These are phyloP conservation scores for Pungitius pungitius DNA, from an alignment of 2,113 vertebrate genomes.

Conservation along the genomic window DNA sequence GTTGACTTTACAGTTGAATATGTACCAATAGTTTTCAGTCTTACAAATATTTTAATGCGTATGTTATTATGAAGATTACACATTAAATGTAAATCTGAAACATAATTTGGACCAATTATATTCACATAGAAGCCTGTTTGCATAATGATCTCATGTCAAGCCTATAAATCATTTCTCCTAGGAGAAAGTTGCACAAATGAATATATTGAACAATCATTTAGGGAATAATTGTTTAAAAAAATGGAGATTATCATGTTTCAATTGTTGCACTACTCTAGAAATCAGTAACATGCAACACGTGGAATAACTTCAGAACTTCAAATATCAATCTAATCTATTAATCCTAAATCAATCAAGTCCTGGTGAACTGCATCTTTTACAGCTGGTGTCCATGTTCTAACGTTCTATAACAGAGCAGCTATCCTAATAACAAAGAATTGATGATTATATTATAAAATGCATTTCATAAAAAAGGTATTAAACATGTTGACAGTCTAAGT, in stretches of 20 bases:
- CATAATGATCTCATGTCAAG: slow-evolving; percentile 16
- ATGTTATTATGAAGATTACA: not conserved
- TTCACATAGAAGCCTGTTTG: slow-evolving; percentile 6
- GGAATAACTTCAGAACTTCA: not conserved
- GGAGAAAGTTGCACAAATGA: not conserved
- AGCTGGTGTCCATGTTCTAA: slow-evolving; percentile 22
- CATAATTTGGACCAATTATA: not conserved
- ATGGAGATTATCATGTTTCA: not conserved
- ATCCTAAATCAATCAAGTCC: not conserved
- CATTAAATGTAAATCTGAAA: slow-evolving; percentile 35
- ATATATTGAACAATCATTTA: slow-evolving; percentile 1
- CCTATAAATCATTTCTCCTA: not conserved
- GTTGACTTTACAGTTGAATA: not conserved
- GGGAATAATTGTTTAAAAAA: slow-evolving; percentile 2
- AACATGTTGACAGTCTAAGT: slow-evolving; percentile 35
- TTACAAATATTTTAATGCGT: not conserved
- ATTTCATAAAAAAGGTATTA: slow-evolving; percentile 32
- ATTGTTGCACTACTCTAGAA: slow-evolving; percentile 42
- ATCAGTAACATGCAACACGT: slow-evolving; percentile 47
- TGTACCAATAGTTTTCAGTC: not conserved
- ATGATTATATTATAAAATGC: slow-evolving; percentile 19
- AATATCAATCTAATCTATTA: not conserved
- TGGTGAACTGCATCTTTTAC: not conserved
- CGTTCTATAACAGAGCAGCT: slow-evolving; percentile 16
- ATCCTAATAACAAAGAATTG: slow-evolving; percentile 16